phyloP scores from a whole-genome alignment of 2,888 invertebrate genomes.

The Pemphredon lugubris region DNA sequence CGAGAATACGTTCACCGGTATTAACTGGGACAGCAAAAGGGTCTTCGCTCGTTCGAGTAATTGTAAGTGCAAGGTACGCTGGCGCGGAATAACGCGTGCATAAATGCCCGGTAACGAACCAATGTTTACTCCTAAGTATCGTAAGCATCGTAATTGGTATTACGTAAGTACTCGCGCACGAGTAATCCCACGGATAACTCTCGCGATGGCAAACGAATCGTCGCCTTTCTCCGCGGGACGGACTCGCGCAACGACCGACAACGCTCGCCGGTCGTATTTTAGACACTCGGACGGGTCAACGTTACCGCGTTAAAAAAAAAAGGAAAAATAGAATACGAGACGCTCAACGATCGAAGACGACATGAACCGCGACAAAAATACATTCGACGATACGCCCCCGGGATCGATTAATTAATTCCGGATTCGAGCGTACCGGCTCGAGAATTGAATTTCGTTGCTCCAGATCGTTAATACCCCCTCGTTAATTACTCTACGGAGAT shows the following conservation, averaged over 20 bases:
- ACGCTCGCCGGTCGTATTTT: not conserved
- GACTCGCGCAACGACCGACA: constrained; percentile 24
- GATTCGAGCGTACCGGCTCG: too few species aligned
- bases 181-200: constrained; percentile 24
- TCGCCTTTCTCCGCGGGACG: constrained; percentile 66
- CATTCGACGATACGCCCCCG: not conserved
- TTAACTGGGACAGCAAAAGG: constrained; percentile 41
- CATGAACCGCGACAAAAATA: not conserved
- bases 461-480: too few species aligned
- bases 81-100: constrained; percentile 49
- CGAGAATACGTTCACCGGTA: constrained; percentile 36
- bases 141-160: constrained; percentile 65
- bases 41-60: constrained; percentile 34
- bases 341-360: too few species aligned
- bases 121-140: constrained; percentile 67
- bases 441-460: too few species aligned
- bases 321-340: too few species aligned
- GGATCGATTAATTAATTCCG: too few species aligned
- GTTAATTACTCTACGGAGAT: too few species aligned
- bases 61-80: constrained; percentile 45
- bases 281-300: too few species aligned
- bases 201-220: constrained; percentile 58
- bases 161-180: constrained; percentile 63
- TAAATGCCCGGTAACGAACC: constrained; percentile 54
- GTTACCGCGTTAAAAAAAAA: too few species aligned